Conservation (phyloP, 2,888 invertebrate species). For the Atrina japonica region DNA sequence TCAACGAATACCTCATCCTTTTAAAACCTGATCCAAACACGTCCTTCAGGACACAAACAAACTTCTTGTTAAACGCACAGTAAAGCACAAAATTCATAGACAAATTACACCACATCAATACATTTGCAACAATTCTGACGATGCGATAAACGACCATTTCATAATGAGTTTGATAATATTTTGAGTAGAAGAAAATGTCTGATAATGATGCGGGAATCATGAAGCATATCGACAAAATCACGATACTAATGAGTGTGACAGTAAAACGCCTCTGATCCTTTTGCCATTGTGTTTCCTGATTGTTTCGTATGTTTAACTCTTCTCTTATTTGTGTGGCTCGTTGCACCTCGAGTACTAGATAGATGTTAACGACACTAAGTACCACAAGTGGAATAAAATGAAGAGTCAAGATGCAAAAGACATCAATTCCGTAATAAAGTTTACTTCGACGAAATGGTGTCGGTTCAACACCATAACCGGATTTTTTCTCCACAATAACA, state of each 20-base stretch:
- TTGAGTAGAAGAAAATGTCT: conserved; percentile 61
- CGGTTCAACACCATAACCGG: conserved; percentile 2
- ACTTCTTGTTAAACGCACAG: conserved; percentile 74
- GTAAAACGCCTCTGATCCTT: conserved; percentile 73
- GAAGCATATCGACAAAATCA: conserved; percentile 69
- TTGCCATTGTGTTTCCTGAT: conserved; percentile 55
- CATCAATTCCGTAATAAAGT: conserved; percentile 56
- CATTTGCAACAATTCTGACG: conserved; percentile 63
- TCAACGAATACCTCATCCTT: no score
- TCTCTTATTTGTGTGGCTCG: conserved; percentile 55
- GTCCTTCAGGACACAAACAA: conserved; percentile 50
- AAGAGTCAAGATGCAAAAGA: conserved; percentile 64
- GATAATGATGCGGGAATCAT: conserved; percentile 72
- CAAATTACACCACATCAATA: conserved; percentile 69
- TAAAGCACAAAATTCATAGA: conserved; percentile 77
- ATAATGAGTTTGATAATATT: conserved; percentile 49
- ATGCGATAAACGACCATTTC: conserved; percentile 35
- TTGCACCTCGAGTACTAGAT: conserved; percentile 63
- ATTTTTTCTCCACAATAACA: conserved; percentile 31
- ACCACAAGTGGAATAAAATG: conserved; percentile 69
- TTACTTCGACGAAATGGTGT: conserved; percentile 56
- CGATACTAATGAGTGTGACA: conserved; percentile 72
- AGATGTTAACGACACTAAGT: conserved; percentile 63
- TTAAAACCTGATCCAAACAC: neutral
- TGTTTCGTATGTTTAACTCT: conserved; percentile 54